These are phyloP conservation scores for Spodoptera litura DNA, from an alignment of 1,140 invertebrate genomes.

Conservation along the genomic window DNA sequence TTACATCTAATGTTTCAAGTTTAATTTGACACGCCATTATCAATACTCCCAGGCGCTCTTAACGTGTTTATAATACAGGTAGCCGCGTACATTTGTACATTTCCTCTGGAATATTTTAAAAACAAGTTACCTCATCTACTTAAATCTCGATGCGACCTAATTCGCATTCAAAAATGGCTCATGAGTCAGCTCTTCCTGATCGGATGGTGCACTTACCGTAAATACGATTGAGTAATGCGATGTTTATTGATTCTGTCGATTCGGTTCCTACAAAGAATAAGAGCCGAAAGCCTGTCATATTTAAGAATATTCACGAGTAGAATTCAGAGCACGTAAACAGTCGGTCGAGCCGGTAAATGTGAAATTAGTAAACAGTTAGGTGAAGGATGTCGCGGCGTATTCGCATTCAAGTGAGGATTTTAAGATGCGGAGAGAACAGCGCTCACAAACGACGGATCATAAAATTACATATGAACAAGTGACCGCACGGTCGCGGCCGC, in stretches of 20 bases:
- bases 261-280: slow-evolving; percentile 61
- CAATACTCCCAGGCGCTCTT: slow-evolving; percentile 6
- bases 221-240: slow-evolving; percentile 58
- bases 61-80: slow-evolving; percentile 31
- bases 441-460: slow-evolving; percentile 71
- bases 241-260: slow-evolving; percentile 70
- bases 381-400: slow-evolving; percentile 64
- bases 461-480: slow-evolving; percentile 79
- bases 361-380: slow-evolving; percentile 72
- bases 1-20: slow-evolving; percentile 44
- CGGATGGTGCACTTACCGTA: slow-evolving; percentile 61
- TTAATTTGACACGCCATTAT: slow-evolving; percentile 40
- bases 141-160: slow-evolving; percentile 64
- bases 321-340: slow-evolving; percentile 65
- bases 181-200: slow-evolving; percentile 65
- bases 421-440: slow-evolving; percentile 62
- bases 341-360: slow-evolving; percentile 69
- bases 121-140: slow-evolving; percentile 53
- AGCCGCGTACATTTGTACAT: slow-evolving; percentile 18
- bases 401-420: slow-evolving; percentile 70
- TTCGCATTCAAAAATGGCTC: slow-evolving; percentile 62
- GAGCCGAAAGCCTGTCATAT: slow-evolving; percentile 58
- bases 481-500: slow-evolving; percentile 62
- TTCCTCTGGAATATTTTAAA: slow-evolving; percentile 49
- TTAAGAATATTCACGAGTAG: slow-evolving; percentile 56